These are phyloP conservation scores for Pangasius sanitwongsei DNA, from an alignment of 2,797 vertebrate genomes.

Conservation along the genomic window DNA sequence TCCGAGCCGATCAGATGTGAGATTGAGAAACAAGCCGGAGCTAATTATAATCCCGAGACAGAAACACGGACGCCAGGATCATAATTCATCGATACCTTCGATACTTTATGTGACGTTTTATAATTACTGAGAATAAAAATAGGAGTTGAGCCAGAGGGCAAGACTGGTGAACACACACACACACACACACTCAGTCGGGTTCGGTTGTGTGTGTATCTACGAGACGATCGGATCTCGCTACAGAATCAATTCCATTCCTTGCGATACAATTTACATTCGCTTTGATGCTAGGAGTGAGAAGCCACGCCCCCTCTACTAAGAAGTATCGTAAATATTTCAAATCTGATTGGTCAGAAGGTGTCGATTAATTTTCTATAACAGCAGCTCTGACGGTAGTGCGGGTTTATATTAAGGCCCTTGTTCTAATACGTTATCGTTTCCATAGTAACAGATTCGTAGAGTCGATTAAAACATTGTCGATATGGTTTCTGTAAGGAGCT, in stretches of 20 bases:
- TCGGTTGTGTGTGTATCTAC: neutral
- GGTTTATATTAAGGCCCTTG: neutral
- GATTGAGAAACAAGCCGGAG: neutral
- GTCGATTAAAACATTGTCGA: no score
- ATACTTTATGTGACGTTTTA: slow-evolving; percentile 47
- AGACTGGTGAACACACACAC: slow-evolving; percentile 52
- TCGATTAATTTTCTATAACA: neutral
- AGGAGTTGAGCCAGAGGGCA: slow-evolving; percentile 64
- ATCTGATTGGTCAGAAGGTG: neutral
- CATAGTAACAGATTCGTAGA: neutral
- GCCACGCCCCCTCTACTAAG: neutral
- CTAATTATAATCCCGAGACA: neutral
- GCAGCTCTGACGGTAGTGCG: neutral
- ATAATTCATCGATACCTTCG: slow-evolving; percentile 12
- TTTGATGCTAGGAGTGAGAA: neutral
- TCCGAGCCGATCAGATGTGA: neutral
- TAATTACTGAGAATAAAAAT: slow-evolving; percentile 67
- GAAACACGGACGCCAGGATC: no score
- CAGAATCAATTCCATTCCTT: neutral
- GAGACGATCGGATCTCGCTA: neutral
- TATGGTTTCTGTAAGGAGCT: no score
- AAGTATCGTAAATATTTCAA: neutral
- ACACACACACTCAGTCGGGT: slow-evolving; percentile 40
- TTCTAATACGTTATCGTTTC: neutral
- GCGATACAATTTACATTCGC: neutral